These are phyloP conservation scores for Sipha flava DNA, from an alignment of 1,140 invertebrate species.

Conservation along the genomic window DNA sequence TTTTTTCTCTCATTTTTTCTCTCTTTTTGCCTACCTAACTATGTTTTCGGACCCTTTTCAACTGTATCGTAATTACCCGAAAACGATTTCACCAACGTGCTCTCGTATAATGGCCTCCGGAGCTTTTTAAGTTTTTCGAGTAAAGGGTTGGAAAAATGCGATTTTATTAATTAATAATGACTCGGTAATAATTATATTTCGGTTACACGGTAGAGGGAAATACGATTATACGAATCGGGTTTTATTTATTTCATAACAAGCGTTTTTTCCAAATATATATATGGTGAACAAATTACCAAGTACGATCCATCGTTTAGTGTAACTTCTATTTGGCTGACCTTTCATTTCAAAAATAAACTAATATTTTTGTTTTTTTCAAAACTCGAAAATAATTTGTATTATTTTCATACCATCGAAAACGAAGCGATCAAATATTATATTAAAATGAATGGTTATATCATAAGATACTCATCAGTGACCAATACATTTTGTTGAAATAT, in stretches of 20 bases:
- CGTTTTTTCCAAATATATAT: background rate
- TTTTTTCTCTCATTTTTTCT: background rate
- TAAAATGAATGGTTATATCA: too few species aligned
- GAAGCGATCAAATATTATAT: too few species aligned
- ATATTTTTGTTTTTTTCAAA: too few species aligned
- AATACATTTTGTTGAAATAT: background rate
- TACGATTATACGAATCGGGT: background rate
- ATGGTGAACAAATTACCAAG: background rate
- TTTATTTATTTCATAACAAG: background rate
- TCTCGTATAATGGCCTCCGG: background rate
- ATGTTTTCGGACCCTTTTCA: constrained; percentile 5
- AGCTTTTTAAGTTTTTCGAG: background rate
- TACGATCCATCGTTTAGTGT: background rate
- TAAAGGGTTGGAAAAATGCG: background rate
- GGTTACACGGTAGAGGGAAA: background rate
- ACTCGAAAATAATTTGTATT: too few species aligned
- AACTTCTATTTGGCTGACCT: background rate
- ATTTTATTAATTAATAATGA: constrained; percentile 21
- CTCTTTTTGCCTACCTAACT: background rate
- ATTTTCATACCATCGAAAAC: too few species aligned
- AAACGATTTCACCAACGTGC: background rate
- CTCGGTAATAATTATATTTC: constrained; percentile 5
- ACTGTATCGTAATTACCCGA: constrained; percentile 3
- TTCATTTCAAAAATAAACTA: background rate
- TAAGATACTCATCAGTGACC: too few species aligned